These are phyloP conservation scores for Etheostoma spectabile DNA, from an alignment of 2,113 vertebrate species.

Conservation along the genomic window DNA sequence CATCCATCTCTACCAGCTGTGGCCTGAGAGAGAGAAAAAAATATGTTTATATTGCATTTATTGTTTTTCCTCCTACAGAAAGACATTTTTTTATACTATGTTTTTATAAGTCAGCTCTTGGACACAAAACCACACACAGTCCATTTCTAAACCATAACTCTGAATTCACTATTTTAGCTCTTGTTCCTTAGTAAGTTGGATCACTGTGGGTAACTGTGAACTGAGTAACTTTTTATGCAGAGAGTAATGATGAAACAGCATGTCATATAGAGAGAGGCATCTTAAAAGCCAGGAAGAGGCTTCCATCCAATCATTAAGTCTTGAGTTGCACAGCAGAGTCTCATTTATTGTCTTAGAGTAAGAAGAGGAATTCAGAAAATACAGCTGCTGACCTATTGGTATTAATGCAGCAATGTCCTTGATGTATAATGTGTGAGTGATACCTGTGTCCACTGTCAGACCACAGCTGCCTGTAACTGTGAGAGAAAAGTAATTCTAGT, in stretches of 20 bases:
- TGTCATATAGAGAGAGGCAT: constrained; percentile 47
- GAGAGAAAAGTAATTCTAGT: background rate
- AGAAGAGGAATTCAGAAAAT: background rate
- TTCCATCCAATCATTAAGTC: constrained; percentile 51
- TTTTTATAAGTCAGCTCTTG: background rate
- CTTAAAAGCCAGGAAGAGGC: constrained; percentile 60
- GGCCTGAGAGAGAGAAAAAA: constrained; percentile 2
- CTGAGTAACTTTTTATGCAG: constrained; percentile 24
- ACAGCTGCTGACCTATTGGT: background rate
- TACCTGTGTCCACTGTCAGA: background rate
- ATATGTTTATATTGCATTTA: background rate
- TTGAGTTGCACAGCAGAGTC: constrained; percentile 40
- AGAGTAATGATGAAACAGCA: constrained; percentile 65
- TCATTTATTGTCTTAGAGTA: constrained; percentile 44
- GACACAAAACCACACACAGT: background rate
- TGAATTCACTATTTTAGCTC: constrained; percentile 33
- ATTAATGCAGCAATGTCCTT: constrained; percentile 5
- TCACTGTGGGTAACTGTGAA: constrained; percentile 30
- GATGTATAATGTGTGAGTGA: constrained; percentile 1
- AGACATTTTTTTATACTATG: too few species aligned
- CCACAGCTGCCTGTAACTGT: background rate
- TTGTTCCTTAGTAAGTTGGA: constrained; percentile 16
- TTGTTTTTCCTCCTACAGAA: background rate
- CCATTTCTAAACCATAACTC: constrained; percentile 14
- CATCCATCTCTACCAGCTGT: constrained; percentile 44